phyloP scores from a whole-genome alignment of 2,797 vertebrate species.

The Sarcophilus harrisii region DNA sequence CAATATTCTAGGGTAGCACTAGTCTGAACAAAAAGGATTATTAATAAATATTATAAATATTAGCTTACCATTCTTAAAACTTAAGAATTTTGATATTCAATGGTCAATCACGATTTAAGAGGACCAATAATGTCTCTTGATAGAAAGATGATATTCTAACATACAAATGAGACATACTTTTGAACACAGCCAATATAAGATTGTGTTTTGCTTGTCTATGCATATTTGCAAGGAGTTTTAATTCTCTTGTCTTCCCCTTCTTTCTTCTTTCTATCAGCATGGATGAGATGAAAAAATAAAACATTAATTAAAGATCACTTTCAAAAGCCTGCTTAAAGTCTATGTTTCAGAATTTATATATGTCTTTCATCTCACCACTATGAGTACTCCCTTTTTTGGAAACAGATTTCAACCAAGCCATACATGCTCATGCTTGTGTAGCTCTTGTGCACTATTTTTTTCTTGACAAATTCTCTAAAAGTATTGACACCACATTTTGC shows the following conservation, averaged over 20 bases:
- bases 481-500: not conserved
- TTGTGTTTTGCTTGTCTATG: not conserved
- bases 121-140: not conserved
- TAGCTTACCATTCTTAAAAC: constrained; percentile 40
- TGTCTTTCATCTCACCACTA: not conserved
- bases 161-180: not conserved
- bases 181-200: not conserved
- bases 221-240: not conserved
- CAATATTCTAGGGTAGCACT: constrained; percentile 24
- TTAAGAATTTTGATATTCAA: not conserved
- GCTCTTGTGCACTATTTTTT: not conserved
- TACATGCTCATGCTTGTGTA: too few species aligned
- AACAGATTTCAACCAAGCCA: not conserved
- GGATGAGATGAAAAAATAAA: not conserved
- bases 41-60: not conserved
- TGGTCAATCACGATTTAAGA: not conserved
- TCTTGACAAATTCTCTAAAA: not conserved
- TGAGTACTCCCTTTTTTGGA: not conserved
- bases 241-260: not conserved
- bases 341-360: not conserved
- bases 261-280: not conserved
- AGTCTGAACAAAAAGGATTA: constrained; percentile 34
- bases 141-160: not conserved
- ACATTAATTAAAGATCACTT: too few species aligned
- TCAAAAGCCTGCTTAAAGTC: not conserved